phyloP scores from a whole-genome alignment of 2,113 vertebrate species.

The Physeter macrocephalus region DNA sequence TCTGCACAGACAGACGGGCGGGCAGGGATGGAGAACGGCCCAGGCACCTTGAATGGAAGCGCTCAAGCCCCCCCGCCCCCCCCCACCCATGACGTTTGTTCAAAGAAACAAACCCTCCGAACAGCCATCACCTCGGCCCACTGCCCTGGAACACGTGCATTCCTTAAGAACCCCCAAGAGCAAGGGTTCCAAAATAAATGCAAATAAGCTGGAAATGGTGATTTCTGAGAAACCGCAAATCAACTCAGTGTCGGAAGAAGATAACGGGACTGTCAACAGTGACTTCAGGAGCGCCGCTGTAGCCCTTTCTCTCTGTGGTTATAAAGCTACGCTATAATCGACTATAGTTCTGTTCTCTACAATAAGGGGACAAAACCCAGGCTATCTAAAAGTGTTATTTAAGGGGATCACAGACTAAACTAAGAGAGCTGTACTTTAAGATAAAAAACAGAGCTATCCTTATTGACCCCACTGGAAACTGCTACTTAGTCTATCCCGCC shows the following conservation, averaged over 20 bases:
- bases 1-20: neutral
- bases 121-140: neutral
- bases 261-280: neutral
- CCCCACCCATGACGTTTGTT: rapidly evolving
- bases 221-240: neutral
- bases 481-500: neutral
- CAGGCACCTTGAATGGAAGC: neutral
- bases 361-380: neutral
- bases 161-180: neutral
- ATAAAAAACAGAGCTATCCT: neutral
- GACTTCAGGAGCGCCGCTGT: neutral
- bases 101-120: neutral
- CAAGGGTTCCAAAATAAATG: neutral
- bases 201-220: neutral
- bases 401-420: neutral
- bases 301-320: neutral
- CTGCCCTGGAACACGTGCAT: neutral
- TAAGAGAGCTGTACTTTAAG: neutral
- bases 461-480: neutral
- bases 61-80: neutral
- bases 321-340: neutral
- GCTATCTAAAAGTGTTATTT: neutral
- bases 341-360: neutral
- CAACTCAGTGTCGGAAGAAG: neutral
- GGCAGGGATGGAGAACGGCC: neutral